phyloP scores from a whole-genome alignment of 1,140 invertebrate species.

The Bathynomus jamesi region DNA sequence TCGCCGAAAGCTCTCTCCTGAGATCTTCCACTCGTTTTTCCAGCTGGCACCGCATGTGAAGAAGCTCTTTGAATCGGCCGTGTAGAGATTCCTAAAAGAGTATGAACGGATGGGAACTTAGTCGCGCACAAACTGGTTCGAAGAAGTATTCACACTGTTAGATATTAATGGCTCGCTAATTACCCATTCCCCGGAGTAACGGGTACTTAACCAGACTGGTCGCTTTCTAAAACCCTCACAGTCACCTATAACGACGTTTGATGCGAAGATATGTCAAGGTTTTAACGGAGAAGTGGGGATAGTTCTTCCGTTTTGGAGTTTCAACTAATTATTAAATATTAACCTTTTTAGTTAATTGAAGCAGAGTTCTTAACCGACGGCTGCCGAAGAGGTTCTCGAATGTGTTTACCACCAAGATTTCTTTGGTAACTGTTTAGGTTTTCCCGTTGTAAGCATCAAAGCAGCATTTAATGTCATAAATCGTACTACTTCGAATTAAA shows the following conservation, averaged over 20 bases:
- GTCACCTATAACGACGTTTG: neutral
- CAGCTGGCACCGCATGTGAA: conserved; percentile 73
- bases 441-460: no score
- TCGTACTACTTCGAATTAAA: no score
- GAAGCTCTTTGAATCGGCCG: conserved; percentile 72
- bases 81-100: conserved; percentile 70
- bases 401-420: no score
- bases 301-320: no score
- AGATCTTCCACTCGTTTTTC: conserved; percentile 63
- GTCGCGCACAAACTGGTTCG: neutral
- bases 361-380: no score
- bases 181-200: neutral
- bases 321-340: no score
- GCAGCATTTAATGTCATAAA: no score
- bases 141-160: conserved; percentile 18
- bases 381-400: no score
- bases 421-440: no score
- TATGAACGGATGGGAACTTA: neutral
- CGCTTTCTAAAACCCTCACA: neutral
- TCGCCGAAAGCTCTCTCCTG: conserved; percentile 51
- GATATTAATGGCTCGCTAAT: neutral
- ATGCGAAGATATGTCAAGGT: neutral
- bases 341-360: no score
- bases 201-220: neutral
- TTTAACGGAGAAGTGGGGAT: no score